Conservation (phyloP, 2,113 vertebrate genomes). For the Diadophis punctatus region DNA sequence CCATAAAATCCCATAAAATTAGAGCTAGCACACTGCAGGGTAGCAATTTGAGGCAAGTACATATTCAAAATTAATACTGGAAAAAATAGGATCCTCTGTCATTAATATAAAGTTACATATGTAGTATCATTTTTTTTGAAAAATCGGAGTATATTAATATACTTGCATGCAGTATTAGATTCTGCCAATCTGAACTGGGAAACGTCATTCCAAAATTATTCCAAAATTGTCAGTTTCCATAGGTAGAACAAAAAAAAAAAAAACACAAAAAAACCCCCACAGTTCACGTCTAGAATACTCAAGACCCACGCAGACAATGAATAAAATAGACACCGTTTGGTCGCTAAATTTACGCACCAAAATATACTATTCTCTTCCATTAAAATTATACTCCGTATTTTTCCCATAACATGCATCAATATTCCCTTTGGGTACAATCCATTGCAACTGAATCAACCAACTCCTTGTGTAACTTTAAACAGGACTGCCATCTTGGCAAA, state of each 20-base stretch:
- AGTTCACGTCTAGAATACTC: no score
- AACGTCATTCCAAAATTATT: not conserved
- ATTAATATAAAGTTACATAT: not conserved
- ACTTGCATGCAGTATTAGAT: not conserved
- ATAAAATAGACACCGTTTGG: not conserved
- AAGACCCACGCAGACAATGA: not conserved
- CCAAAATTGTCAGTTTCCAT: not conserved
- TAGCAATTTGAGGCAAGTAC: fast-evolving
- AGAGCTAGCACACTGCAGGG: not conserved
- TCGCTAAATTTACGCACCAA: not conserved
- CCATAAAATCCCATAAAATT: not conserved
- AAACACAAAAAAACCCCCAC: no score
- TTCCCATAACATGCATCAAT: not conserved
- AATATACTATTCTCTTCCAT: not conserved
- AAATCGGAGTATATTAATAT: not conserved
- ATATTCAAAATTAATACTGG: not conserved
- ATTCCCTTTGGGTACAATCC: not conserved
- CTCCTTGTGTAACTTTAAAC: not conserved
- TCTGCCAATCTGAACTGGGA: not conserved
- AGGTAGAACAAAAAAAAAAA: not conserved
- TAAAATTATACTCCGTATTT: not conserved
- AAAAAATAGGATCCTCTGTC: not conserved
- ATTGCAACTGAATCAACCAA: not conserved
- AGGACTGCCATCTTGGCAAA: not conserved
- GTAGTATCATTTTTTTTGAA: not conserved